Conservation (phyloP, 2,113 vertebrate species). For the Thunnus maccoyii region DNA sequence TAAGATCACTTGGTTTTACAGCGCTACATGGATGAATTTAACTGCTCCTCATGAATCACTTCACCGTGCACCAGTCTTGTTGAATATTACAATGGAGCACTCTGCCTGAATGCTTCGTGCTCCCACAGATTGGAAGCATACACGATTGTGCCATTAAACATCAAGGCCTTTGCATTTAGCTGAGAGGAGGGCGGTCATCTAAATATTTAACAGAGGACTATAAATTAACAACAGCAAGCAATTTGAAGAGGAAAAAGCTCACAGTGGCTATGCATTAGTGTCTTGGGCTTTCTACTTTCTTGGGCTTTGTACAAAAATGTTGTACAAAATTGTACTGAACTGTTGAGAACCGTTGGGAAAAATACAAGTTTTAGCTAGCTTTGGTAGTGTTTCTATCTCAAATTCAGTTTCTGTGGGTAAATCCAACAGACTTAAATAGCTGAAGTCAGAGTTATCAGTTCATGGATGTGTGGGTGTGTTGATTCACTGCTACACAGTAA, state of each 20-base stretch:
- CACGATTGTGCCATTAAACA: slow-evolving; percentile 56
- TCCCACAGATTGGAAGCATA: slow-evolving; percentile 23
- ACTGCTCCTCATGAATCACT: slow-evolving; percentile 62
- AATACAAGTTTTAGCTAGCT: no score
- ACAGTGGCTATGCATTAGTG: background rate
- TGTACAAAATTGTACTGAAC: background rate
- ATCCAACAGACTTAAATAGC: no score
- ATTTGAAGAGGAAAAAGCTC: slow-evolving; percentile 16
- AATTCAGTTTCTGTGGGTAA: no score
- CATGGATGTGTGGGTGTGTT: no score
- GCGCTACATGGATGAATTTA: slow-evolving; percentile 51
- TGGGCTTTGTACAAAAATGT: background rate
- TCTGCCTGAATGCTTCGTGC: slow-evolving; percentile 41
- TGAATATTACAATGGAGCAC: slow-evolving; percentile 60
- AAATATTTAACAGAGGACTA: slow-evolving; percentile 48
- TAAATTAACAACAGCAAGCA: slow-evolving; percentile 33
- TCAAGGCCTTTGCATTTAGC: slow-evolving; percentile 58
- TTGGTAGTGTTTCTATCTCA: no score
- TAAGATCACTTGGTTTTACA: slow-evolving; percentile 54
- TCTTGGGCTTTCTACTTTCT: background rate
- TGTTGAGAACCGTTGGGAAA: background rate
- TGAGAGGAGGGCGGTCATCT: slow-evolving; percentile 8
- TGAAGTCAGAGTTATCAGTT: no score
- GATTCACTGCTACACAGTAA: no score
- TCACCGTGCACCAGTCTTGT: slow-evolving; percentile 21